These are phyloP conservation scores for Dreissena polymorpha DNA, from an alignment of 1,140 invertebrate genomes.

Conservation along the genomic window DNA sequence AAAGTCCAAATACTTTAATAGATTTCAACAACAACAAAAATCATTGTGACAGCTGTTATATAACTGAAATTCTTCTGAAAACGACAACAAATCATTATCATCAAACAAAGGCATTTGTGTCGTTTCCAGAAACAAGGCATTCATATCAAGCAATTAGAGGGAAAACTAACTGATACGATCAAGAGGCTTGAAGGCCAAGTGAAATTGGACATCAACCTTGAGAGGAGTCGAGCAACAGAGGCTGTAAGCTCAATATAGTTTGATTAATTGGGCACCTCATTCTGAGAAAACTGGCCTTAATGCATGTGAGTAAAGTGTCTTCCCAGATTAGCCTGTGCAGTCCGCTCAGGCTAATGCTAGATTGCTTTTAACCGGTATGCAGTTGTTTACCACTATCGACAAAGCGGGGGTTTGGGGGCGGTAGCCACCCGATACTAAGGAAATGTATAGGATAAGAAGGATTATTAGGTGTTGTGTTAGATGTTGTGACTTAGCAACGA, in stretches of 20 bases:
- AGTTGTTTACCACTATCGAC: too few species aligned
- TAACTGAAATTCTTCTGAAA: too few species aligned
- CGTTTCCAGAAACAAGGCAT: slow-evolving; percentile 74
- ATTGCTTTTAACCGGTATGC: background rate
- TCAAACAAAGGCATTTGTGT: too few species aligned
- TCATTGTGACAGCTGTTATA: too few species aligned
- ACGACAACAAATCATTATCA: too few species aligned
- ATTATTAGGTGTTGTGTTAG: too few species aligned
- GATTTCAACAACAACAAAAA: too few species aligned
- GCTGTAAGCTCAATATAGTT: slow-evolving; percentile 68
- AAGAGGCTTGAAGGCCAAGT: slow-evolving; percentile 75
- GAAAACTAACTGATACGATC: slow-evolving; percentile 72
- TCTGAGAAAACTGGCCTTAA: background rate
- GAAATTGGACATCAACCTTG: slow-evolving; percentile 78
- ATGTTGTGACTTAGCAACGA: too few species aligned
- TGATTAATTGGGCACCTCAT: too few species aligned
- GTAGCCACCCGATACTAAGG: background rate
- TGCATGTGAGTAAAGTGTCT: background rate
- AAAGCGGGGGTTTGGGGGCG: too few species aligned
- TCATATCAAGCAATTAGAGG: slow-evolving; percentile 71
- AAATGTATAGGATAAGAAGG: too few species aligned
- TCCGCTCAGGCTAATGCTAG: background rate
- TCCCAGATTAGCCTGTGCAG: background rate
- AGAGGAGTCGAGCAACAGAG: slow-evolving; percentile 76
- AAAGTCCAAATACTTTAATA: too few species aligned